Conservation (phyloP, 53 echinoderm and acorn worm species). For the Temnopleurus reevesii region DNA sequence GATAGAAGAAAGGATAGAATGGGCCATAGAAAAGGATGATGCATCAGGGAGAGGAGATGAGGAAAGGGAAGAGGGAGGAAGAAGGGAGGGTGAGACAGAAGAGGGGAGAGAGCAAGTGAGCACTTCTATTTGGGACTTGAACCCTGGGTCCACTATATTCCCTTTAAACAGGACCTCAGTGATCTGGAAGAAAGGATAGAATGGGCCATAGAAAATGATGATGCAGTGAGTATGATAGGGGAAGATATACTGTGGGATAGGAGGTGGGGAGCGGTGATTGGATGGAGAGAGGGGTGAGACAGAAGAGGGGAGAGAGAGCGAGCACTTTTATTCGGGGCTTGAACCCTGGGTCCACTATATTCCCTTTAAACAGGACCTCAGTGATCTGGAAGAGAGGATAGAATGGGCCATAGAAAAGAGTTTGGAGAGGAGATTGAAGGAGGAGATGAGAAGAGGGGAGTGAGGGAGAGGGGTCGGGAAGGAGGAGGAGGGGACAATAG, state of each 20-base stretch:
- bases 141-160: constrained; percentile 94
- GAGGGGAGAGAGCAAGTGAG: too few species aligned
- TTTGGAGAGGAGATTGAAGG: neutral
- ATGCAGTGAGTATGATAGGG: constrained; percentile 72
- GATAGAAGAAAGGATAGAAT: too few species aligned
- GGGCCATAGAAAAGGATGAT: too few species aligned
- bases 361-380: constrained; percentile 72
- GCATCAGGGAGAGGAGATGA: neutral
- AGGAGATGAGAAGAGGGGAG: neutral
- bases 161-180: constrained; percentile 84
- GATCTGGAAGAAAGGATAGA: constrained; percentile 89
- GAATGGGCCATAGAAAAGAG: constrained; percentile 70
- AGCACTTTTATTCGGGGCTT: too few species aligned
- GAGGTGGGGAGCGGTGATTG: constrained; percentile 61
- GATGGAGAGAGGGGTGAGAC: neutral
- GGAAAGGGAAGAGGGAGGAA: neutral
- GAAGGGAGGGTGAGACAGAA: neutral
- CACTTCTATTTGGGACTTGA: constrained; percentile 87
- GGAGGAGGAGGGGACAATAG: too few species aligned
- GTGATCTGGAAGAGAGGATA: constrained; percentile 78
- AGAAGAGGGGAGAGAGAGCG: neutral
- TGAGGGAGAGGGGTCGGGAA: neutral
- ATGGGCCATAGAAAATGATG: constrained; percentile 92
- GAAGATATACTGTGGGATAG: constrained; percentile 76
- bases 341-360: too few species aligned